Conservation (phyloP, 2,888 invertebrate species). For the Stictocephala bisonia region DNA sequence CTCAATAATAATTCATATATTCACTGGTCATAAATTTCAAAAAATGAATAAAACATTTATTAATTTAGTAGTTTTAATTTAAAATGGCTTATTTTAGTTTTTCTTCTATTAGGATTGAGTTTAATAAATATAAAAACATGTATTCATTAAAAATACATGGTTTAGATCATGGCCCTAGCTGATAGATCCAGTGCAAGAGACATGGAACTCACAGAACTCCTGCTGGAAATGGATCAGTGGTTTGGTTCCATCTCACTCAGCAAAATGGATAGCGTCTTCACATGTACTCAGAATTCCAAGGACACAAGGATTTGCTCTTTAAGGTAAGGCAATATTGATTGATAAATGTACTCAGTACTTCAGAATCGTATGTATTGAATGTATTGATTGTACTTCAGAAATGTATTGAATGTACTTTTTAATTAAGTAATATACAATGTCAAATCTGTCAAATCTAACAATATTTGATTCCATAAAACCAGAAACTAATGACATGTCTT, state of each 20-base stretch:
- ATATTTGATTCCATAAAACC: no score
- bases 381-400: not conserved
- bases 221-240: constrained; percentile 67
- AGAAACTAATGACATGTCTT: no score
- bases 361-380: not conserved
- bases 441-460: no score
- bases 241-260: constrained; percentile 65
- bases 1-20: no score
- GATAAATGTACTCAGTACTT: not conserved
- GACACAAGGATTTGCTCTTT: constrained; percentile 67
- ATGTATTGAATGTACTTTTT: not conserved
- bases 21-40: no score
- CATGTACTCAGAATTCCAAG: constrained; percentile 71
- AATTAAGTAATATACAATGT: not conserved
- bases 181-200: constrained; percentile 51
- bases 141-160: not conserved
- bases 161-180: constrained; percentile 61
- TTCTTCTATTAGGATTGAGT: no score
- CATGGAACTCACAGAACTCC: constrained; percentile 61
- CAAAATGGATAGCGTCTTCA: constrained; percentile 58
- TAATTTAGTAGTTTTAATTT: no score
- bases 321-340: constrained; percentile 47
- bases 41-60: no score
- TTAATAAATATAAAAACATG: no score
- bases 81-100: no score